phyloP scores from a whole-genome alignment of 1,140 invertebrate species.

The Diorhabda elongata region DNA sequence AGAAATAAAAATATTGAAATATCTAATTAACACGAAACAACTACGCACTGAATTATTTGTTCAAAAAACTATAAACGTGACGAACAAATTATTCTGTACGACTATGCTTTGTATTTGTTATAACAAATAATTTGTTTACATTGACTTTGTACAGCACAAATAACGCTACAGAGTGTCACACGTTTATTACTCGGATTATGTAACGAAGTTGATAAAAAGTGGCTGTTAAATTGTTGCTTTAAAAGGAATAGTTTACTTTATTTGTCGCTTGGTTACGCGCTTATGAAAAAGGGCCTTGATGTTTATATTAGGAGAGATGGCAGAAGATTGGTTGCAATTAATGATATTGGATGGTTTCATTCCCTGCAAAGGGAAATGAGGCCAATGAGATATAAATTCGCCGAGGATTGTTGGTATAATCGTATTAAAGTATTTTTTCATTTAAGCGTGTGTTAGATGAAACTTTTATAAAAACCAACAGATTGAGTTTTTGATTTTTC shows the following conservation, averaged over 20 bases:
- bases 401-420: too few species aligned
- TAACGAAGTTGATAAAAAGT: neutral
- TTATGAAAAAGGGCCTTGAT: too few species aligned
- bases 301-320: too few species aligned
- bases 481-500: too few species aligned
- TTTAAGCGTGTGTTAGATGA: too few species aligned
- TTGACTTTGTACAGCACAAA: conserved; percentile 2
- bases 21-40: neutral
- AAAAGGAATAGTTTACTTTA: conserved; percentile 38
- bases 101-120: neutral
- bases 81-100: neutral
- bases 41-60: neutral
- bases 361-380: neutral
- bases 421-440: too few species aligned
- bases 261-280: conserved; percentile 5
- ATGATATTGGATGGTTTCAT: too few species aligned
- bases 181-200: neutral
- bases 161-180: neutral
- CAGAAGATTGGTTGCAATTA: too few species aligned
- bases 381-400: neutral
- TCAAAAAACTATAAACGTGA: neutral
- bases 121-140: conserved; percentile 3
- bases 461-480: too few species aligned
- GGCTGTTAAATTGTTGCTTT: neutral
- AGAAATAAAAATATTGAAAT: neutral